phyloP scores from a whole-genome alignment of 2,797 vertebrate species.

The Sus cebifrons region DNA sequence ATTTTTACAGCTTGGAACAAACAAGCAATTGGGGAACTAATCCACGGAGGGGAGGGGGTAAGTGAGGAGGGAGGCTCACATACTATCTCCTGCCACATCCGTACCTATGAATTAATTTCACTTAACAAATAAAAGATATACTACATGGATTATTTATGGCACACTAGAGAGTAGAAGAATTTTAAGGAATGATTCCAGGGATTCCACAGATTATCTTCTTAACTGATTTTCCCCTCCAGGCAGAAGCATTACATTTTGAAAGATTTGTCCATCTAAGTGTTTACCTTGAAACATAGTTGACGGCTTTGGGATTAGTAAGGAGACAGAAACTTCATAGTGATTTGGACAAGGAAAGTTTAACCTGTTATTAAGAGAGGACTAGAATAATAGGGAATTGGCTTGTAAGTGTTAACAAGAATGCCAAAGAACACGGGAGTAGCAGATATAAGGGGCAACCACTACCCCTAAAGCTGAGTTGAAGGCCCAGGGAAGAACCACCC shows the following conservation, averaged over 20 bases:
- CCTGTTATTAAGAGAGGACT: background rate
- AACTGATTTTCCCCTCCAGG: background rate
- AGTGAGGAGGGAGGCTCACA: background rate
- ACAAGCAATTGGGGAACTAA: background rate
- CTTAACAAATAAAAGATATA: background rate
- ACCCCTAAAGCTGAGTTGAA: background rate
- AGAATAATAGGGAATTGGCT: background rate
- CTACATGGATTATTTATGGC: background rate
- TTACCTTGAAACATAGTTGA: conserved; percentile 6
- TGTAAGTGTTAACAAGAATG: conserved; percentile 21
- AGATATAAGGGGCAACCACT: background rate
- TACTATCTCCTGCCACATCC: background rate
- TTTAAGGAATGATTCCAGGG: background rate
- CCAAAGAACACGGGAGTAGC: background rate
- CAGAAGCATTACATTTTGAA: background rate
- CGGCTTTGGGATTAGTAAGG: background rate
- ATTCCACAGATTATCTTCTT: background rate
- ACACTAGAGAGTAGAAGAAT: background rate
- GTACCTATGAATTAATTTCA: conserved; percentile 25
- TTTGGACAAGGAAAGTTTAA: conserved; percentile 26
- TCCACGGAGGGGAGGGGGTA: too few species aligned
- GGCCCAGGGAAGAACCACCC: background rate
- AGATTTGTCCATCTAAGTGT: background rate
- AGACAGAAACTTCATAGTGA: conserved; percentile 22
- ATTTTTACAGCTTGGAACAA: background rate